Base-by-base conservation (phyloP, 1,140 invertebrate species). In the Eurosta solidaginis region DNA sequence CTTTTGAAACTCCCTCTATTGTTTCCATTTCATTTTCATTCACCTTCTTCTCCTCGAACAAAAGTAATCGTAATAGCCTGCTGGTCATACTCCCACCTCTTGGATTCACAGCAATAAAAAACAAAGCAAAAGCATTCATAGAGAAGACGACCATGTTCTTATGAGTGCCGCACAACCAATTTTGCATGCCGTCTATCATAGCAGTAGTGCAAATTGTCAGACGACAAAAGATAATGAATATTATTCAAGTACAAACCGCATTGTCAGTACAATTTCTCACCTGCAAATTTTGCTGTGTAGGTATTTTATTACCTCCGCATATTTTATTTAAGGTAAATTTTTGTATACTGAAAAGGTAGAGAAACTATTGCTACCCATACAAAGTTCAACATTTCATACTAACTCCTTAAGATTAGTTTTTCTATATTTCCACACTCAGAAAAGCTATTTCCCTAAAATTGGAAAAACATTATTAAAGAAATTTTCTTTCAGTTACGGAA, bases 31-130 rank as follows among this genome's bases (percentile, higher is more conserved):
- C 3, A 29, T 27, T 68, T 9, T 5, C 40, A 22, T 68, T 12
- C 36, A 27, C 20, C 33, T 22, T 42, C n/a, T 42, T 68, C n/a
- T n/a, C n/a, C n/a, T 68, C 9, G 25, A 40, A 68, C 40, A 68
- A 68, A 36, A 68, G 59, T 33, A 68, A 22, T 33, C 36, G 59
- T 33, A 68, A 22, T 33, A n/a, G 59, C 59, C 59, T n/a, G 59
- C 59, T 68, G 59, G 59, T n/a, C 59, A 68, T 68, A 6, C 29
- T n/a, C n/a, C 59, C 14, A 17, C 54, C 59, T n/a, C n/a, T n/a
- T n/a, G n/a, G n/a, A n/a, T n/a, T n/a, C 59, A 40, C 6, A 17
- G 33, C 17, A 12, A 20, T 4, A 40, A 10, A 68, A 68, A 68
- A 29, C 54, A 63, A 63, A n/a, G 54, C n/a, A n/a, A n/a, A n/a